These are phyloP conservation scores for Eriocheir sinensis DNA, from an alignment of 1,140 invertebrate species.

Conservation along the genomic window DNA sequence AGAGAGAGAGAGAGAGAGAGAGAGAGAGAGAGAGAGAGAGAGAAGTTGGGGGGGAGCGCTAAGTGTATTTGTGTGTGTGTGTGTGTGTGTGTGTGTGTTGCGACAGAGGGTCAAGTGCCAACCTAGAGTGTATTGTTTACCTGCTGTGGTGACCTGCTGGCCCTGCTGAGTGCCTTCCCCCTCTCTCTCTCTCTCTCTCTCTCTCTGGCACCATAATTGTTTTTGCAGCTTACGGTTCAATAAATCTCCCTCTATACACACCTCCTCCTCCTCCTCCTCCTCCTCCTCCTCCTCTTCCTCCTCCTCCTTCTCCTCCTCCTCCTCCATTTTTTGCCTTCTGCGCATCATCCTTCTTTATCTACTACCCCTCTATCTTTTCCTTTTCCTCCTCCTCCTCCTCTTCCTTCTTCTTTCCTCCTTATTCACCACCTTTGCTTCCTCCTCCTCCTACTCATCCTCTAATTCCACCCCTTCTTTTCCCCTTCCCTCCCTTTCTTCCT, in stretches of 20 bases:
- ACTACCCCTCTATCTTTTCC: not conserved
- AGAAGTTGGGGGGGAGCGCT: too few relatives aligned
- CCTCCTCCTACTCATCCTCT: not conserved
- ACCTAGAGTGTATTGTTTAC: too few relatives aligned
- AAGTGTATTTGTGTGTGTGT: too few relatives aligned
- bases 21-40: too few relatives aligned
- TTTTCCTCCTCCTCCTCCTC: not conserved
- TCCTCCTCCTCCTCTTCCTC: not conserved
- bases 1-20: constrained; percentile 24
- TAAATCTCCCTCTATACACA: not conserved
- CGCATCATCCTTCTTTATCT: not conserved
- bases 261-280: constrained; percentile 18
- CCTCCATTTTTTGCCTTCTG: not conserved
- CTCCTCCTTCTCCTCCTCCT: constrained; percentile 10
- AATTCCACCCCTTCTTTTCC: not conserved
- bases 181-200: constrained; percentile 22
- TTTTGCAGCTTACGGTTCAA: not conserved
- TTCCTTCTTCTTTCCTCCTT: not conserved
- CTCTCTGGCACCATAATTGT: constrained; percentile 23
- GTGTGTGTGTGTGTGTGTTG: too few relatives aligned
- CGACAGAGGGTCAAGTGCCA: too few relatives aligned
- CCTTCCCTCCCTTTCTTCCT: not conserved
- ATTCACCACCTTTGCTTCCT: too few relatives aligned
- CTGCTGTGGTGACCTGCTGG: too few relatives aligned
- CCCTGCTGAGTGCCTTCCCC: too few relatives aligned